Evolutionary conservation across 1,140 invertebrate genomes (phyloP).

Genomic region (Ostrea edulis): DNA sequence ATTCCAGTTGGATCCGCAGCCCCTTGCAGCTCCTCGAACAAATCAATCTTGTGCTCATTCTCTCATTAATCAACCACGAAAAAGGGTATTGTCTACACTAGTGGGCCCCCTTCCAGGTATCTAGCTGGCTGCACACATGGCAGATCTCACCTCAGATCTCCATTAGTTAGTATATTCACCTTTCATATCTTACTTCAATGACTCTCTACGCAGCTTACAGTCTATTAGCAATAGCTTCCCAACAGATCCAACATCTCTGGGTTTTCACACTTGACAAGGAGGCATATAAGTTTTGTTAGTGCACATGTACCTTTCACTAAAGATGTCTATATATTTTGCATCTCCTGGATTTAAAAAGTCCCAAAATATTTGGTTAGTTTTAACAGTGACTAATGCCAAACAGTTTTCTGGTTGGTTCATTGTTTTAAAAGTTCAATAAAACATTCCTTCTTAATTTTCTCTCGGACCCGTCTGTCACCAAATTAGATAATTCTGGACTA

Average conservation of each 20-base stretch:
- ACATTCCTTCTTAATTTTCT: constrained; percentile 50
- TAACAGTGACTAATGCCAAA: constrained; percentile 39
- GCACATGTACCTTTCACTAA: constrained; percentile 20
- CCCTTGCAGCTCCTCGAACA: not conserved
- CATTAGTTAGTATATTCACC: not conserved
- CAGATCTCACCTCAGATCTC: too few relatives aligned
- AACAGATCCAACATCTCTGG: not conserved
- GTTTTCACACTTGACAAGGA: not conserved
- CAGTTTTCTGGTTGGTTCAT: constrained; percentile 52
- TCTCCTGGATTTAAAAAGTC: constrained; percentile 32
- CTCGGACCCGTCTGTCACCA: constrained; percentile 40
- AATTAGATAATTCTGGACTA: constrained; percentile 11
- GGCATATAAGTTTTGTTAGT: not conserved
- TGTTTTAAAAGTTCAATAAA: constrained; percentile 45
- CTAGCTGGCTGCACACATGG: too few relatives aligned
- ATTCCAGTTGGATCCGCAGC: not conserved
- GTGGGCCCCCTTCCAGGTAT: too few relatives aligned
- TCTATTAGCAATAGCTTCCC: not conserved
- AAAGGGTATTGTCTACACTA: too few relatives aligned
- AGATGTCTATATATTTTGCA: constrained; percentile 21
- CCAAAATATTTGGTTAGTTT: constrained; percentile 48
- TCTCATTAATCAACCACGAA: constrained; percentile 38
- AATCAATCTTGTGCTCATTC: too few relatives aligned
- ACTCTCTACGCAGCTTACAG: not conserved
- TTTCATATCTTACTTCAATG: constrained; percentile 26